Evolutionary conservation across 2,888 invertebrate species (phyloP), one percentile per base, ranked within the genome.

Genomic region (Dolichomitus sp.): DNA sequence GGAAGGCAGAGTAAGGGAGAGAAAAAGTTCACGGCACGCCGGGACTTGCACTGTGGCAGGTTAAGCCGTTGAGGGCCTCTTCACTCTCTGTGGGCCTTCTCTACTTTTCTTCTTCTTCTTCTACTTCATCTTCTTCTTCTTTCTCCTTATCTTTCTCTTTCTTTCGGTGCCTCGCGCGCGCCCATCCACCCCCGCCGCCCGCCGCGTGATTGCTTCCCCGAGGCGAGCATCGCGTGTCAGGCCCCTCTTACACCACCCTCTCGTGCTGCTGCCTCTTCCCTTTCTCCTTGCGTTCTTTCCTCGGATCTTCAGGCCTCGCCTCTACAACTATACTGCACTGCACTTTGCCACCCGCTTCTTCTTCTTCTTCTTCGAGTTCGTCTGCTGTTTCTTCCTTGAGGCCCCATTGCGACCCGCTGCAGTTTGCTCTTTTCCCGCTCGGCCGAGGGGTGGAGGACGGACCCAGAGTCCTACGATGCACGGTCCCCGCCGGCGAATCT

Each of bases 161-260:
- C 50, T 70, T 73, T 80, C 17, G 30, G 33, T 74, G 70, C 80
- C 73, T 72, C 79, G 80, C 73, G 85, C 80, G 88, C 88, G 89
- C 86, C 86, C 85, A 88, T 88, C 91, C 93, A 90, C 92, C 92
- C 92, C 92, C 93, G 92, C 92, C 92, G 90, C 90, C 92, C 91
- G 88, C 89, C 91, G 89, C 91, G 89, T 91, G 93, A 92, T 92
- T 93, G 90, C 93, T 91, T 91, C 93, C 93, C 89, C 87, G 90
- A 87, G 93, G 92, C 92, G 89, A 90, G 92, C 92, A 94, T 93
- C 92, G 93, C 94, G 91, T 92, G 93, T 92, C 93, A 92, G 92
- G 89, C 92, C 92, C 92, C 93, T 91, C 92, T 92, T 91, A 89
- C 88, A 86, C 88, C 87, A 85, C 86, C 87, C 89, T 87, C 88